These are phyloP conservation scores for Equus przewalskii DNA, from an alignment of 2,113 vertebrate species.

Conservation along the genomic window DNA sequence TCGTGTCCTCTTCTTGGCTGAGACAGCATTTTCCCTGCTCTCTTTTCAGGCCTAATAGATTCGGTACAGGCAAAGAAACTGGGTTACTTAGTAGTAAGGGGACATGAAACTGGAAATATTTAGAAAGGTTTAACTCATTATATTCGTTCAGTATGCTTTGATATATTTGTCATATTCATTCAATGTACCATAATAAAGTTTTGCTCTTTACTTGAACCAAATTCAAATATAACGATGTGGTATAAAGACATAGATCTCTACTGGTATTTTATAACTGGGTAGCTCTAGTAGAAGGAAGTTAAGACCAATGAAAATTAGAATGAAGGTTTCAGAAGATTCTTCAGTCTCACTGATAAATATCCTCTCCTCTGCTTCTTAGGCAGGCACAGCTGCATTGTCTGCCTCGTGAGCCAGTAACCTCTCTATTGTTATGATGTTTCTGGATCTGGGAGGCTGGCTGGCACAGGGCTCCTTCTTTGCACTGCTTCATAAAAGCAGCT, in stretches of 20 bases:
- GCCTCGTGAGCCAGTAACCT: background rate
- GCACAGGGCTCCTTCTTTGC: background rate
- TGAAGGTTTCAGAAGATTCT: background rate
- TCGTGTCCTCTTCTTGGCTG: background rate
- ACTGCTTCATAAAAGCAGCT: background rate
- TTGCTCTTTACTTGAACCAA: background rate
- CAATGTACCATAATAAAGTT: background rate
- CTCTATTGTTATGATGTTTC: background rate
- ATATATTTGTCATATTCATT: background rate
- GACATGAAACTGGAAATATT: background rate
- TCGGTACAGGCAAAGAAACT: background rate
- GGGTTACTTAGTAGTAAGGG: background rate
- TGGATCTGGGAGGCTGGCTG: background rate
- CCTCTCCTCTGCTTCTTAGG: background rate
- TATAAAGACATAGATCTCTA: background rate
- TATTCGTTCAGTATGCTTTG: background rate
- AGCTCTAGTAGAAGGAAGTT: background rate
- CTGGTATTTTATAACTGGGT: background rate
- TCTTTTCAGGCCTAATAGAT: background rate
- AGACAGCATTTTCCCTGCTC: background rate
- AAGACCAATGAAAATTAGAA: background rate
- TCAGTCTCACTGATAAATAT: background rate
- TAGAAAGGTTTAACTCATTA: background rate
- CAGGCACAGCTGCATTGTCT: background rate
- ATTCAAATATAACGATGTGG: background rate